Evolutionary conservation across 2,888 invertebrate species (phyloP).

Genomic region (Chelonus formosanus): DNA sequence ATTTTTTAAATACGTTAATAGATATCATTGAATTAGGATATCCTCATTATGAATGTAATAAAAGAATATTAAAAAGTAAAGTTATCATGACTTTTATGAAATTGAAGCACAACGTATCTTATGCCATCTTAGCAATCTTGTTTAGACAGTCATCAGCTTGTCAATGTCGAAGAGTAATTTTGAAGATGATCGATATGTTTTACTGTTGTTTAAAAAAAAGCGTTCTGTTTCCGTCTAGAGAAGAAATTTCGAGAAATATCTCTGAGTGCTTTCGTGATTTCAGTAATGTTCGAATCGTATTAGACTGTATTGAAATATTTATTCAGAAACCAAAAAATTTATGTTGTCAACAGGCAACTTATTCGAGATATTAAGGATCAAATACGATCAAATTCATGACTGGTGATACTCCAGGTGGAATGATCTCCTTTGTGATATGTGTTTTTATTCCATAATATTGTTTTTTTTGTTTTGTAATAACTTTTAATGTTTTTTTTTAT

Average conservation of each 20-base stretch:
- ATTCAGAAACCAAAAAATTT: constrained; percentile 17
- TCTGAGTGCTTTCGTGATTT: constrained; percentile 8
- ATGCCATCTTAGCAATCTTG: constrained; percentile 25
- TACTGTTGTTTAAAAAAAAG: constrained; percentile 18
- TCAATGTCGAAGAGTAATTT: constrained; percentile 28
- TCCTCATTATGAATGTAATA: neutral
- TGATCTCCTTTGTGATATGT: too few relatives aligned
- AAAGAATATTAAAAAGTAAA: neutral
- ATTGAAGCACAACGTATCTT: constrained; percentile 30
- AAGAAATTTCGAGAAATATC: constrained; percentile 16
- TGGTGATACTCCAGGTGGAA: constrained; percentile 36
- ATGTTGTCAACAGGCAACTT: constrained; percentile 31
- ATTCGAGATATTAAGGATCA: constrained; percentile 36
- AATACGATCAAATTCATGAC: constrained; percentile 40
- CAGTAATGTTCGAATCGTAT: constrained; percentile 27
- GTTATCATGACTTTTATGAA: constrained; percentile 28
- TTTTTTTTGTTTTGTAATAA: too few relatives aligned
- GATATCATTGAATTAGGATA: constrained; percentile 1
- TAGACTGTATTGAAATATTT: constrained; percentile 30
- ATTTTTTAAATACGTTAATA: constrained; percentile 11
- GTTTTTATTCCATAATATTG: too few relatives aligned
- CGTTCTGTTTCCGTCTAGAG: constrained; percentile 29
- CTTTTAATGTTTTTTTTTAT: too few relatives aligned
- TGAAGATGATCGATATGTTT: neutral
- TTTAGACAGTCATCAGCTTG: constrained; percentile 22